Conservation (phyloP, 2,888 invertebrate genomes). For the Drosophila nr. perissopoda region DNA sequence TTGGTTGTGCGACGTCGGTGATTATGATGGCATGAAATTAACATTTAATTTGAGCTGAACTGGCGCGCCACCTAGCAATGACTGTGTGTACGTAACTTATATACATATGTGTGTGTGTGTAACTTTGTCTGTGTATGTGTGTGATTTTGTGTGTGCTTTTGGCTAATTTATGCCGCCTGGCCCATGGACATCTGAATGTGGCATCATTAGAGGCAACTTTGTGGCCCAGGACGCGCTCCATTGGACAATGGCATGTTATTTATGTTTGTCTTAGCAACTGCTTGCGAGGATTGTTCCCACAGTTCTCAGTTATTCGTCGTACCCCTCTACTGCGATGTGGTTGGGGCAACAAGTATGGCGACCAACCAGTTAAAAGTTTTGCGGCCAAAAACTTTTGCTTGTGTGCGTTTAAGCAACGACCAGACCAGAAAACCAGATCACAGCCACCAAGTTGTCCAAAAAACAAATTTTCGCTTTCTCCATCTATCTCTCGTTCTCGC, state of each 20-base stretch:
- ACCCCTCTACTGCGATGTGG: conserved; percentile 5
- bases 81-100: conserved; percentile 9
- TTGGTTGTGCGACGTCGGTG: conserved; percentile 66
- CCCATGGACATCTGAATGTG: conserved; percentile 69
- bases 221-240: conserved; percentile 65
- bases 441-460: conserved; percentile 51
- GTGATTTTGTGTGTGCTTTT: conserved; percentile 36
- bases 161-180: conserved; percentile 74
- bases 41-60: conserved; percentile 77
- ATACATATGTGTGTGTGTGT: conserved; percentile 11
- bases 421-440: conserved; percentile 53
- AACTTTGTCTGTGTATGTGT: conserved; percentile 17
- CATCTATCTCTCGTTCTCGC: not conserved
- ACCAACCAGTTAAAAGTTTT: conserved; percentile 70
- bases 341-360: conserved; percentile 60
- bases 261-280: conserved; percentile 79
- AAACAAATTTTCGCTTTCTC: conserved; percentile 54
- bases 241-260: conserved; percentile 79
- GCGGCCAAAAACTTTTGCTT: conserved; percentile 70
- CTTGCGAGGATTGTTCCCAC: conserved; percentile 50
- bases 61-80: conserved; percentile 67
- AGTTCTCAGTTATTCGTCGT: conserved; percentile 1
- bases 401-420: conserved; percentile 77
- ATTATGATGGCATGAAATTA: conserved; percentile 81
- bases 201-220: conserved; percentile 78